phyloP scores from a whole-genome alignment of 2,888 invertebrate species.

The Lasioglossum malachurum region DNA sequence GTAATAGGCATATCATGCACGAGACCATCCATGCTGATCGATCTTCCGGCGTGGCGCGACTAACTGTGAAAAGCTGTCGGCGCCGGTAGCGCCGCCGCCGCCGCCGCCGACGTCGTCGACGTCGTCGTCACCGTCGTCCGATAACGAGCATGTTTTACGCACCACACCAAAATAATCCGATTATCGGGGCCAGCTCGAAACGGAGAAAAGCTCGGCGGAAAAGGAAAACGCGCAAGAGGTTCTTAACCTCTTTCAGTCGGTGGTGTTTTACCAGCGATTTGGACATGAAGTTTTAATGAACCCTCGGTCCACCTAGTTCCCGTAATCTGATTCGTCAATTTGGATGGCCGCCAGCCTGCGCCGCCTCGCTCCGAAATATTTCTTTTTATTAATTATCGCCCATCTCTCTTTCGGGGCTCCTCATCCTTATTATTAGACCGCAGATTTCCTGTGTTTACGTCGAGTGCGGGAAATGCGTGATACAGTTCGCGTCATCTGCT shows the following conservation, averaged over 20 bases:
- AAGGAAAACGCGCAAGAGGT: constrained; percentile 31
- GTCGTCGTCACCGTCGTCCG: constrained; percentile 39
- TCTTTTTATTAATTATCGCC: constrained; percentile 9
- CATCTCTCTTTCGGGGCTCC: neutral
- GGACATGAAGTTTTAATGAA: constrained; percentile 55
- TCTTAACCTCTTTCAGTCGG: constrained; percentile 47
- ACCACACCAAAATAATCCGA: constrained; percentile 75
- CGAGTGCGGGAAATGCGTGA: neutral
- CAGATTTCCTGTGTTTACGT: neutral
- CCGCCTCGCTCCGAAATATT: neutral
- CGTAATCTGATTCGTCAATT: constrained; percentile 25
- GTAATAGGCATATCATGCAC: constrained; percentile 59
- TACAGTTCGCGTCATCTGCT: neutral
- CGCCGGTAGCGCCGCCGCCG: constrained; percentile 62
- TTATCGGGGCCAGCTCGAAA: constrained; percentile 57
- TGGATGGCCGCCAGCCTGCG: neutral
- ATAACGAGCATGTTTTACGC: constrained; percentile 73
- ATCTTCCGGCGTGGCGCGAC: constrained; percentile 73
- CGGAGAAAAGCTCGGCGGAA: constrained; percentile 14
- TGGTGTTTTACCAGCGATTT: constrained; percentile 32
- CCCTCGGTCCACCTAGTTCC: constrained; percentile 21
- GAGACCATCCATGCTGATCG: constrained; percentile 69
- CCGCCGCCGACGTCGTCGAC: constrained; percentile 35
- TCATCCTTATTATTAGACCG: constrained; percentile 5
- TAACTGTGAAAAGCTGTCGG: constrained; percentile 73